Conservation (phyloP, 2,797 vertebrate species). For the Hypotaenidia okinawae region DNA sequence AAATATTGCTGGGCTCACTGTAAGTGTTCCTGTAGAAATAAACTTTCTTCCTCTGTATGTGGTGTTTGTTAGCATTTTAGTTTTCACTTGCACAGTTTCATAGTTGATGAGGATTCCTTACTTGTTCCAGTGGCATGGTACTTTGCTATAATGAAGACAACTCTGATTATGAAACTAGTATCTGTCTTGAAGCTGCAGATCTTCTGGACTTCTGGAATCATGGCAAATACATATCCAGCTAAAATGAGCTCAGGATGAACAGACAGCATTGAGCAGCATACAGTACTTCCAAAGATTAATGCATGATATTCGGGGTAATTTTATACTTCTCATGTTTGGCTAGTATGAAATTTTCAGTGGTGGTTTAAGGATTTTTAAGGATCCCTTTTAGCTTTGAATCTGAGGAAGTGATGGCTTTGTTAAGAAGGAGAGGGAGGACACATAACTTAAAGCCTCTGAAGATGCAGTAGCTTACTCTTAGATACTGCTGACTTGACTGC, state of each 20-base stretch:
- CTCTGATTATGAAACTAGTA: neutral
- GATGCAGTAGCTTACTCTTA: neutral
- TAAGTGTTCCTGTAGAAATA: neutral
- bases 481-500: conserved; percentile 27
- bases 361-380: neutral
- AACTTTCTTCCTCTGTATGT: neutral
- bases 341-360: neutral
- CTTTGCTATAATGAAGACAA: neutral
- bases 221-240: neutral
- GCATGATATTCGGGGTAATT: neutral
- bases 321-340: neutral
- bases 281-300: neutral
- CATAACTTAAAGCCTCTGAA: neutral
- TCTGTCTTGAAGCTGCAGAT: neutral
- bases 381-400: neutral
- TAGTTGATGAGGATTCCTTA: neutral
- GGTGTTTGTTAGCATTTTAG: neutral
- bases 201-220: neutral
- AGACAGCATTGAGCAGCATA: neutral
- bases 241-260: neutral
- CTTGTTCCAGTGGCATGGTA: neutral
- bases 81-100: neutral
- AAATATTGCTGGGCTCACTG: neutral
- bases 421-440: neutral
- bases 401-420: neutral